Percentiles rank a stretch among this genome's conserved stretches.
Evolutionary conservation across 2,113 vertebrate genomes (phyloP).

Genomic region (Dicrurus megarhynchus): DNA sequence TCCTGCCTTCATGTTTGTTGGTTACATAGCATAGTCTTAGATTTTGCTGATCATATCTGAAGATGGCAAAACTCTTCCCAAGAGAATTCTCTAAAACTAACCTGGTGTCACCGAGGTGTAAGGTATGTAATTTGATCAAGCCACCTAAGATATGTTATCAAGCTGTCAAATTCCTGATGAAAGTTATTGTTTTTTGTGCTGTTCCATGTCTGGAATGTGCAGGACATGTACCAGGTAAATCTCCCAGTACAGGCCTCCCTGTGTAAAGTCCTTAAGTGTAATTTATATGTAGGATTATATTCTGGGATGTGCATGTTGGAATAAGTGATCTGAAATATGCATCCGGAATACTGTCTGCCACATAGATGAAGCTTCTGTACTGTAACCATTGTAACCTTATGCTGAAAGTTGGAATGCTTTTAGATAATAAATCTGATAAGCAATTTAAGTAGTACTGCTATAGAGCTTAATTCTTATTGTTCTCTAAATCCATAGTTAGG

Average conservation of each 20-base stretch:
- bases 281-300: slow-evolving; percentile 75
- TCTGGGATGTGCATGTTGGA: slow-evolving; percentile 77
- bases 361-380: slow-evolving; percentile 28
- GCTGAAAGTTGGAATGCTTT: slow-evolving; percentile 60
- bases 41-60: slow-evolving; percentile 35
- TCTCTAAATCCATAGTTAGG: neutral
- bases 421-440: slow-evolving; percentile 14
- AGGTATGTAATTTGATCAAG: slow-evolving; percentile 37
- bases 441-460: neutral
- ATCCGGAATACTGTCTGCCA: slow-evolving; percentile 38
- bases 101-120: neutral
- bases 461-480: neutral
- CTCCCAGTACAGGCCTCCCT: slow-evolving; percentile 71
- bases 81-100: slow-evolving; percentile 9
- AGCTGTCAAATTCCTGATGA: slow-evolving; percentile 80
- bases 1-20: slow-evolving; percentile 46
- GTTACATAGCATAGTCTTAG: slow-evolving; percentile 37
- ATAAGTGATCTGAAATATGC: slow-evolving; percentile 3
- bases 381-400: slow-evolving; percentile 28
- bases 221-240: slow-evolving; percentile 98
- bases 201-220: slow-evolving; percentile 88
- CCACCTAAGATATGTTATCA: slow-evolving; percentile 54
- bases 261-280: slow-evolving; percentile 67
- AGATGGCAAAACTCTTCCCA: slow-evolving; percentile 42
- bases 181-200: slow-evolving; percentile 90